Evolutionary conservation across 2,797 vertebrate genomes (phyloP).

Genomic region (Arctocebus calabarensis): DNA sequence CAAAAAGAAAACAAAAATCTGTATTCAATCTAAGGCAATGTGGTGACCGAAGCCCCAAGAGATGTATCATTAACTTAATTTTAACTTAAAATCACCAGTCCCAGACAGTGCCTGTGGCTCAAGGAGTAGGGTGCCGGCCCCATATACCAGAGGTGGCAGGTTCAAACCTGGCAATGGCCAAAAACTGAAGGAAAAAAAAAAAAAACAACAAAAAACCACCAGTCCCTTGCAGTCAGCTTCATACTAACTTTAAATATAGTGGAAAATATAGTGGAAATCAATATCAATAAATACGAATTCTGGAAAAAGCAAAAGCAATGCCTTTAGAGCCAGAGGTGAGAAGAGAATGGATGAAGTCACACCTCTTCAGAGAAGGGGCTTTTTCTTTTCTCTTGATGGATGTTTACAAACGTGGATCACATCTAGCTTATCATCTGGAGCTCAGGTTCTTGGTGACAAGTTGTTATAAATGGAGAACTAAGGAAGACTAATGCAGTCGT

Average conservation of each 20-base stretch:
- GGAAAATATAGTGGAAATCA: slow-evolving; percentile 86
- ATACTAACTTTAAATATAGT: slow-evolving; percentile 86
- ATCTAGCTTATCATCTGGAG: background rate
- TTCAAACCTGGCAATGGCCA: no score
- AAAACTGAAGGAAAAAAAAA: no score
- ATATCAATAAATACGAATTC: slow-evolving; percentile 12
- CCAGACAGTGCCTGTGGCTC: background rate
- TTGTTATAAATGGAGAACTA: slow-evolving; percentile 54
- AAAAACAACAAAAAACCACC: no score
- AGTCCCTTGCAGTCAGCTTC: slow-evolving; percentile 87
- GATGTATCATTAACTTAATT: slow-evolving; percentile 89
- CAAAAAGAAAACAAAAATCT: slow-evolving; percentile 71
- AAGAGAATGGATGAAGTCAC: background rate
- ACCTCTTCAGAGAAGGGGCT: background rate
- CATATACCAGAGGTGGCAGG: no score
- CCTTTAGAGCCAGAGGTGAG: background rate
- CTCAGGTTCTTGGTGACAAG: slow-evolving; percentile 37
- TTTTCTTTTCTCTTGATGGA: slow-evolving; percentile 16
- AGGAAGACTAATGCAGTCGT: slow-evolving; percentile 2
- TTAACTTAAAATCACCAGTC: slow-evolving; percentile 88
- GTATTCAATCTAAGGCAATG: slow-evolving; percentile 81
- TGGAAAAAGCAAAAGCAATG: background rate
- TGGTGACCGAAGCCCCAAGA: slow-evolving; percentile 89
- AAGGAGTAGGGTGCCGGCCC: no score
- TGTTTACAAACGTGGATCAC: slow-evolving; percentile 22